These are phyloP conservation scores for Scaptomyza graminum DNA, from an alignment of 1,140 invertebrate species.

Conservation along the genomic window DNA sequence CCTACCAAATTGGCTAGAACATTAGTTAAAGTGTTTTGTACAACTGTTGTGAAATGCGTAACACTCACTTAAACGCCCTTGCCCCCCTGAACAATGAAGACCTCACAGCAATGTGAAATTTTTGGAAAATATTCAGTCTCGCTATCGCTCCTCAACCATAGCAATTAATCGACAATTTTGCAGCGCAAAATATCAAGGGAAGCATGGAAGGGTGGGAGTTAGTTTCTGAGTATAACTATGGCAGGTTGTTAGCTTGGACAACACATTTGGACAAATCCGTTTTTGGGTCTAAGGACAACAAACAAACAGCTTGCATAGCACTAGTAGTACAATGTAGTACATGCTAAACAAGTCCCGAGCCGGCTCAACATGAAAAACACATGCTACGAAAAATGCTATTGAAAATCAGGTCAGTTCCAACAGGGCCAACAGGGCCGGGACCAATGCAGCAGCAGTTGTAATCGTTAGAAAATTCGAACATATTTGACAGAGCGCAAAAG, in stretches of 20 bases:
- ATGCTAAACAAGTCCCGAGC: conserved; percentile 37
- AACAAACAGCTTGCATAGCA: conserved; percentile 37
- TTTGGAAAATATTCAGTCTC: conserved; percentile 46
- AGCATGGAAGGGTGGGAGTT: background rate
- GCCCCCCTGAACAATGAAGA: conserved; percentile 20
- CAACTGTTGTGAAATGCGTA: conserved; percentile 64
- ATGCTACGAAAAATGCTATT: conserved; percentile 69
- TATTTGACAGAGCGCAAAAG: conserved; percentile 81
- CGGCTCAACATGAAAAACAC: conserved; percentile 67
- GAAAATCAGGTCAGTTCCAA: conserved; percentile 71
- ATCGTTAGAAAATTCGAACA: conserved; percentile 82
- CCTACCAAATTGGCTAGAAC: conserved; percentile 39
- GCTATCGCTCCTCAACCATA: conserved; percentile 11
- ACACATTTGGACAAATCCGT: conserved; percentile 70
- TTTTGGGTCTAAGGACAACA: conserved; percentile 54
- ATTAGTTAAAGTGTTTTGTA: conserved; percentile 65
- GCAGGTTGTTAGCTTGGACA: conserved; percentile 64
- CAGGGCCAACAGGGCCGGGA: too few species aligned
- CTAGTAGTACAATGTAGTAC: conserved; percentile 9
- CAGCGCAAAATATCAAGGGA: conserved; percentile 13
- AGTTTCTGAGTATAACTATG: conserved; percentile 37
- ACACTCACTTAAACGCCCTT: conserved; percentile 19
- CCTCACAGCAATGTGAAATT: conserved; percentile 44
- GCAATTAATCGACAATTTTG: conserved; percentile 80
- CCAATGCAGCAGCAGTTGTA: conserved; percentile 71